phyloP scores from a whole-genome alignment of 2,113 vertebrate genomes.

The Synodontis membranacea region DNA sequence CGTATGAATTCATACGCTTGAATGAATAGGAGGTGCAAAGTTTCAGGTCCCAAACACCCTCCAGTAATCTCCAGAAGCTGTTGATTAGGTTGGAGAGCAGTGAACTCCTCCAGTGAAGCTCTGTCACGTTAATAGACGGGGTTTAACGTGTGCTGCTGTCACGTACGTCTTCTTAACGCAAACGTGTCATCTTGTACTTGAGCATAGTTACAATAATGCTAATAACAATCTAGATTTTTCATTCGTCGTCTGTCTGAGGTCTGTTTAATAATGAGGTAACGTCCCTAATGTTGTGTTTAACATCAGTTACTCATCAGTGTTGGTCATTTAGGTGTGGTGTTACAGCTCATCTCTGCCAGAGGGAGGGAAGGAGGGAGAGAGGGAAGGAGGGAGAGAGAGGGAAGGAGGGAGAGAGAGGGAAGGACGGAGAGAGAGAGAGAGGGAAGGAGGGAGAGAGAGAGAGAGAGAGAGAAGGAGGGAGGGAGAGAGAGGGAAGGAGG shows the following conservation, averaged over 20 bases:
- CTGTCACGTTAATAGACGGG: background rate
- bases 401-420: too few species aligned
- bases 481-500: too few species aligned
- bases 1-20: rapidly evolving
- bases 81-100: background rate
- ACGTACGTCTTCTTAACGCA: background rate
- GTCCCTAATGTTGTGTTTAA: background rate
- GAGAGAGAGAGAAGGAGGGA: too few species aligned
- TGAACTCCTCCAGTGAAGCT: background rate
- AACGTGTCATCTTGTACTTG: background rate
- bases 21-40: background rate
- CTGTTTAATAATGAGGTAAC: background rate
- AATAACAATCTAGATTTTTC: background rate
- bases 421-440: too few species aligned
- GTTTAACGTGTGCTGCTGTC: too few species aligned
- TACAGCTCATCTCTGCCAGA: background rate
- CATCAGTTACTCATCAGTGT: background rate
- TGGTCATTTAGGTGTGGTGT: background rate
- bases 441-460: too few species aligned
- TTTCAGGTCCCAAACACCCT: background rate
- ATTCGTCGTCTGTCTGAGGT: background rate
- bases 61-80: background rate
- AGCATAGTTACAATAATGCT: background rate
- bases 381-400: too few species aligned
- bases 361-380: too few species aligned